Conservation (phyloP, 2,113 vertebrate species). For the Cisticola juncidis region DNA sequence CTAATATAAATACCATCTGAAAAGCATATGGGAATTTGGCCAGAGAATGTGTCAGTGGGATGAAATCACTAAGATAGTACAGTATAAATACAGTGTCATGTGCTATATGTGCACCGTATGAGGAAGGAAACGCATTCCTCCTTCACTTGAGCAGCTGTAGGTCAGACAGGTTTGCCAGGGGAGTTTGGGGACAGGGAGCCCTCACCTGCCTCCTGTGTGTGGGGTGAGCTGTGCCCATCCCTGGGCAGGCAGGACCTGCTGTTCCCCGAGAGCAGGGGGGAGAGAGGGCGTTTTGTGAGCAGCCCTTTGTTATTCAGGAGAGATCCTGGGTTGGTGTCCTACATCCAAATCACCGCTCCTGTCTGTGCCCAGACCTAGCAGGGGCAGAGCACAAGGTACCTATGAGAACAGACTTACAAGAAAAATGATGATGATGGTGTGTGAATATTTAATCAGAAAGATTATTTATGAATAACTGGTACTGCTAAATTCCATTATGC, state of each 20-base stretch:
- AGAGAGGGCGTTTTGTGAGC: background rate
- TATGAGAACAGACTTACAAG: background rate
- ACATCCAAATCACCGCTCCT: background rate
- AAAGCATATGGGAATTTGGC: background rate
- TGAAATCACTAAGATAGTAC: background rate
- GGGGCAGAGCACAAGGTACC: background rate
- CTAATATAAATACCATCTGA: background rate
- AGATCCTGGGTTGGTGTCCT: background rate
- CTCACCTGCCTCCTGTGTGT: accelerated
- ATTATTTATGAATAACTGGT: background rate
- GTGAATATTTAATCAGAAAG: background rate
- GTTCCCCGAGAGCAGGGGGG: accelerated
- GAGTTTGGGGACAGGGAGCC: accelerated
- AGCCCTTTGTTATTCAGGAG: background rate
- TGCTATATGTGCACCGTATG: background rate
- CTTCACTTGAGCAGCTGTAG: background rate
- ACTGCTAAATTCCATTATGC: background rate
- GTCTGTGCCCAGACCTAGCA: background rate
- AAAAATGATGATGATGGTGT: background rate
- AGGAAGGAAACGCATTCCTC: background rate
- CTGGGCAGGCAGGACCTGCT: background rate
- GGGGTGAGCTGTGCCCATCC: background rate
- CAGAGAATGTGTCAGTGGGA: background rate
- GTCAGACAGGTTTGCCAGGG: background rate
- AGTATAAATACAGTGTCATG: background rate